Conservation (phyloP, 2,113 vertebrate genomes). For the Lamprotornis superbus region DNA sequence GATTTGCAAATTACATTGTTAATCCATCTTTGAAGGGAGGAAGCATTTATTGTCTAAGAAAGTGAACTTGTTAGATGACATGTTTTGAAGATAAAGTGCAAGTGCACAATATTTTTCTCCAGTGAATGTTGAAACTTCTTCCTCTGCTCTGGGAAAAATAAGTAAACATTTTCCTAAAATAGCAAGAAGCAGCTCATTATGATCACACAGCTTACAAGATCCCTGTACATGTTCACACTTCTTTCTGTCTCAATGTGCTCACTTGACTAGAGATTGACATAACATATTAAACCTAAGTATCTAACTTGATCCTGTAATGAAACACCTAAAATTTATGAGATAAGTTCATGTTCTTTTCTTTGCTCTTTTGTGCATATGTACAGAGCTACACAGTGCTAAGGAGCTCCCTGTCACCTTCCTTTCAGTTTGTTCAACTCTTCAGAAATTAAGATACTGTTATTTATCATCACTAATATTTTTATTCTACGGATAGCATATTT, state of each 20-base stretch:
- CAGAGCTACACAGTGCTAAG: neutral
- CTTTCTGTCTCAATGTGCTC: neutral
- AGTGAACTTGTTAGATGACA: neutral
- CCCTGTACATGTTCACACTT: neutral
- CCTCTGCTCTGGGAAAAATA: neutral
- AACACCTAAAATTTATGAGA: neutral
- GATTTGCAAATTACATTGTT: constrained; percentile 28
- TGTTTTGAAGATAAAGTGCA: neutral
- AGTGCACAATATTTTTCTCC: neutral
- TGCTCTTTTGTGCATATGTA: neutral
- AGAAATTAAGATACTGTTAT: neutral
- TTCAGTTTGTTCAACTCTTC: neutral
- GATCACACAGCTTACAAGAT: neutral
- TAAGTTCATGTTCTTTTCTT: neutral
- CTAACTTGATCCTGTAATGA: neutral
- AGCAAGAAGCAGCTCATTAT: neutral
- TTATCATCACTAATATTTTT: neutral
- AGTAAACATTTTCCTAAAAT: neutral
- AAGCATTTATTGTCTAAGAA: neutral
- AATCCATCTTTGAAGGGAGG: neutral
- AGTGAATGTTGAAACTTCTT: neutral
- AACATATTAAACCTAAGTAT: neutral
- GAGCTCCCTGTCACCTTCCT: neutral
- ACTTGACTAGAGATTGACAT: neutral
- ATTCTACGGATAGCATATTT: neutral